Percentiles rank a stretch among this genome's conserved stretches.
These are phyloP conservation scores for Drosophila quadrilineata DNA, from an alignment of 1,140 invertebrate species.

Conservation along the genomic window DNA sequence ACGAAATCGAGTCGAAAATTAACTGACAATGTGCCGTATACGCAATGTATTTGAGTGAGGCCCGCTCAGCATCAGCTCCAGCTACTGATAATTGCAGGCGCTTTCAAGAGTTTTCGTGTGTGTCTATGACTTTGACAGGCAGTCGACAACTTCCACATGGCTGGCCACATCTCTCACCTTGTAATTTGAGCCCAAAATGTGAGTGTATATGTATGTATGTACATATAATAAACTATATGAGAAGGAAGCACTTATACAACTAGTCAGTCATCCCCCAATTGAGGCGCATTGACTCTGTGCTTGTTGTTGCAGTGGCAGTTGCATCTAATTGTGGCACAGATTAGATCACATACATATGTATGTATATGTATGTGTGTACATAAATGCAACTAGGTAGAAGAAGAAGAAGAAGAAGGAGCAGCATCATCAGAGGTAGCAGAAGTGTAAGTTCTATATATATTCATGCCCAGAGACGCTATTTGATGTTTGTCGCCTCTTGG, in stretches of 20 bases:
- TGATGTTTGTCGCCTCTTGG: too few species aligned
- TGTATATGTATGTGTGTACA: neutral
- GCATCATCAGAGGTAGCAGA: too few species aligned
- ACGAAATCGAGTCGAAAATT: slow-evolving; percentile 52
- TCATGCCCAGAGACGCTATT: too few species aligned
- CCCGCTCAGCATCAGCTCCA: slow-evolving; percentile 16
- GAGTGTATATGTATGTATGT: too few species aligned
- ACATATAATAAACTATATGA: slow-evolving; percentile 36
- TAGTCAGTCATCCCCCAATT: slow-evolving; percentile 61
- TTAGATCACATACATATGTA: slow-evolving; percentile 51
- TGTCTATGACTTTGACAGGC: slow-evolving; percentile 22
- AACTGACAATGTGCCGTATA: slow-evolving; percentile 69
- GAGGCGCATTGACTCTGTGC: too few species aligned
- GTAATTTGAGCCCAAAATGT: slow-evolving; percentile 80
- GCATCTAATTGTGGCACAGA: slow-evolving; percentile 47
- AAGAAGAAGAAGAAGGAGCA: too few species aligned
- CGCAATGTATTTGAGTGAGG: slow-evolving; percentile 31
- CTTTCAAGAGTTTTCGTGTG: slow-evolving; percentile 66
- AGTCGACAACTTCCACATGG: slow-evolving; percentile 66
- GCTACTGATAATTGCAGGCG: slow-evolving; percentile 72
- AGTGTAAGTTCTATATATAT: neutral
- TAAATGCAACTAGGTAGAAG: slow-evolving; percentile 10
- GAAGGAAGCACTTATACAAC: slow-evolving; percentile 80
- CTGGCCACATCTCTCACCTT: slow-evolving; percentile 62
- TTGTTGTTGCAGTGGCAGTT: slow-evolving; percentile 31